Evolutionary conservation across 2,888 invertebrate species (phyloP).

Genomic region (Hermaeophaga mercurialis): DNA sequence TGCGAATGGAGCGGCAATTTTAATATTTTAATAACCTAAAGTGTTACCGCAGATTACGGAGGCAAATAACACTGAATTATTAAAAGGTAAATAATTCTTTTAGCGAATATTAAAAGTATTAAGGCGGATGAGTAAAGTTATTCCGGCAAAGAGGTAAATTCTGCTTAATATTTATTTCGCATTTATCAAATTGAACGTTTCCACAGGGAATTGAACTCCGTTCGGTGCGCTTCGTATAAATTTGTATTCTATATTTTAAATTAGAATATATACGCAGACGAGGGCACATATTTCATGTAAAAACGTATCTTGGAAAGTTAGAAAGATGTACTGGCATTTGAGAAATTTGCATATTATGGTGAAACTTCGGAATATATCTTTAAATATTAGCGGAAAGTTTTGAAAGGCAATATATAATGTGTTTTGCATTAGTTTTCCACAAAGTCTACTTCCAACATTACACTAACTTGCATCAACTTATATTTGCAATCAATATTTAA

Average conservation of each 20-base stretch:
- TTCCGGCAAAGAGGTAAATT: conserved; percentile 48
- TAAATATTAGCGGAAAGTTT: conserved; percentile 48
- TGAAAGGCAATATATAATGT: conserved; percentile 38
- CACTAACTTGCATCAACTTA: background rate
- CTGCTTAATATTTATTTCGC: conserved; percentile 58
- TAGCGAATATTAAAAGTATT: conserved; percentile 42
- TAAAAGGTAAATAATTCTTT: conserved; percentile 48
- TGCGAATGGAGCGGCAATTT: conserved; percentile 19
- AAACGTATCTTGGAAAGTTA: conserved; percentile 56
- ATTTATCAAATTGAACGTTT: conserved; percentile 59
- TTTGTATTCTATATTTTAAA: conserved; percentile 61
- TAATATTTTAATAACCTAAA: conserved; percentile 39
- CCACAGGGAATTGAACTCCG: conserved; percentile 55
- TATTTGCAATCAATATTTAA: background rate
- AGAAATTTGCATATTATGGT: conserved; percentile 56
- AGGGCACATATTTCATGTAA: conserved; percentile 58
- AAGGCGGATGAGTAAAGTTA: conserved; percentile 23
- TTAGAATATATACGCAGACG: conserved; percentile 59
- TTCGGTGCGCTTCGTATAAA: conserved; percentile 55
- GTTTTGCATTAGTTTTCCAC: conserved; percentile 40
- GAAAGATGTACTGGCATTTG: conserved; percentile 52
- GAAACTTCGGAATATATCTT: conserved; percentile 47
- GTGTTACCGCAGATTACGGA: conserved; percentile 36
- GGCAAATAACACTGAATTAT: conserved; percentile 38
- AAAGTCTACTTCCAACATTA: background rate